These are phyloP conservation scores for Neoitamus cyanurus DNA, from an alignment of 2,888 invertebrate species.

Conservation along the genomic window DNA sequence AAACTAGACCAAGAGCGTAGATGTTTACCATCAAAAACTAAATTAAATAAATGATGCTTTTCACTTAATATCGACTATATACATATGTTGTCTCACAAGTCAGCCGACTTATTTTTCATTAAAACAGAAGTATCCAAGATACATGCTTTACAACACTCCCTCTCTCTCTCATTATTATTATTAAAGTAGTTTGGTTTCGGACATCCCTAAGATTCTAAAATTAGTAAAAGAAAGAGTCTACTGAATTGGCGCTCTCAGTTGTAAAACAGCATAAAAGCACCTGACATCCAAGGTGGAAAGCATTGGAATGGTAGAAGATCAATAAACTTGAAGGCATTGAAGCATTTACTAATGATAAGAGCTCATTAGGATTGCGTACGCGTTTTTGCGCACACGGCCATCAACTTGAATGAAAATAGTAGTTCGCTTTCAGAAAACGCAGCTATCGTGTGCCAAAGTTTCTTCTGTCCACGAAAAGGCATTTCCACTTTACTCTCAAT, in stretches of 20 bases:
- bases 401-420: background rate
- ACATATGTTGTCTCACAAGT: no score
- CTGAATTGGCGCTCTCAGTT: background rate
- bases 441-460: background rate
- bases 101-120: no score
- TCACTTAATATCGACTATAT: no score
- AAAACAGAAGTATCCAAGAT: no score
- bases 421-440: background rate
- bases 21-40: no score
- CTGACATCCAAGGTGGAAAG: background rate
- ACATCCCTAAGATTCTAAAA: background rate
- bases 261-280: background rate
- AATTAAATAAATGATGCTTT: no score
- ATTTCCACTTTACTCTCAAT: background rate
- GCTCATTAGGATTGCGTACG: background rate
- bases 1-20: no score
- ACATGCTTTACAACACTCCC: no score
- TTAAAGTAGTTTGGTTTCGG: no score
- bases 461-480: background rate
- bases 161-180: background rate
- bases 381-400: background rate
- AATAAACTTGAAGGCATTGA: background rate
- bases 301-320: background rate
- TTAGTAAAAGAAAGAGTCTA: background rate
- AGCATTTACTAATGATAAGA: background rate